Conservation (phyloP, 2,888 invertebrate genomes). For the Leptogaster cylindrica region DNA sequence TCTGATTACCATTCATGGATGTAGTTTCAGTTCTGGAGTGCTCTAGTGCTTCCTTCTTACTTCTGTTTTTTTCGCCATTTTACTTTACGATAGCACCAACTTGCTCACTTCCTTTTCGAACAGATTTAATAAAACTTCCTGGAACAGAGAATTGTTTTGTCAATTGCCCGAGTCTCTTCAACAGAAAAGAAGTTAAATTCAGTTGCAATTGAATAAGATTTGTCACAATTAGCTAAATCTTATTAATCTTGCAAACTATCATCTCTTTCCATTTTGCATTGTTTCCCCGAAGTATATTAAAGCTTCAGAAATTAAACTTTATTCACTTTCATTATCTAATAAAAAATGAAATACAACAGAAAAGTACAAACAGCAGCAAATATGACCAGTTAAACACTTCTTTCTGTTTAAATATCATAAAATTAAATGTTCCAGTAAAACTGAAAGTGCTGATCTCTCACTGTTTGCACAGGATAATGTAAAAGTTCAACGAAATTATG, state of each 20-base stretch:
- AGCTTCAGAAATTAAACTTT: slow-evolving; percentile 6
- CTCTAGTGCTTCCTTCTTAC: no score
- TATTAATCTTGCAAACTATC: background rate
- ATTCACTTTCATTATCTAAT: background rate
- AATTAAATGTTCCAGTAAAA: slow-evolving; percentile 27
- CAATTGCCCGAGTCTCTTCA: slow-evolving; percentile 25
- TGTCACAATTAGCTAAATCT: background rate
- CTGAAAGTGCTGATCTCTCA: background rate
- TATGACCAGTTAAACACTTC: no score
- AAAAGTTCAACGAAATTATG: slow-evolving; percentile 13
- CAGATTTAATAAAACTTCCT: slow-evolving; percentile 30
- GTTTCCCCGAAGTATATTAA: no score
- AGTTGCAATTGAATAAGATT: slow-evolving; percentile 6
- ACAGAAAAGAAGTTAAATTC: slow-evolving; percentile 4
- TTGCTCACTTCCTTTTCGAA: no score
- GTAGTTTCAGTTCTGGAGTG: slow-evolving; percentile 12
- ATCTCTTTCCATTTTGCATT: no score
- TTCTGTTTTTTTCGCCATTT: no score
- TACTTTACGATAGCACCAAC: no score
- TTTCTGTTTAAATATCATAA: slow-evolving; percentile 15
- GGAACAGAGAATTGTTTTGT: slow-evolving; percentile 30
- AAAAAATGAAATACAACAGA: background rate
- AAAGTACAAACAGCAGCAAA: no score
- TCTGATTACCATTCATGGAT: slow-evolving; percentile 38
- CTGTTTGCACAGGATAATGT: background rate